Evolutionary conservation across 92 coral and sea anemone genomes (phyloP).

Genomic region (Pocillopora grandis): DNA sequence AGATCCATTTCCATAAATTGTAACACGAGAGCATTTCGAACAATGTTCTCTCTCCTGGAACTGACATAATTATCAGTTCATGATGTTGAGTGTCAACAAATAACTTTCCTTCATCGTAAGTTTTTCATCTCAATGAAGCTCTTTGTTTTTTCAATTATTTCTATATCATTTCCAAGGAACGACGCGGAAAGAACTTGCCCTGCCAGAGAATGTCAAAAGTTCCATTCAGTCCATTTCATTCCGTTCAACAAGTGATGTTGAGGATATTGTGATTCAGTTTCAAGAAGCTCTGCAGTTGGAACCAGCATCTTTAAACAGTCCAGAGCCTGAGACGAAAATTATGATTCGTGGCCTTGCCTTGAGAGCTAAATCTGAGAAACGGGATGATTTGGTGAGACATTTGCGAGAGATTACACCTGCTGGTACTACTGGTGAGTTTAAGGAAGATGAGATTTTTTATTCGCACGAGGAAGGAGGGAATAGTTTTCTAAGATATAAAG

Average conservation of each 20-base stretch:
- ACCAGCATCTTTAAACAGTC: not conserved
- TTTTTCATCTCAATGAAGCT: not conserved
- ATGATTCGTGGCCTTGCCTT: not conserved
- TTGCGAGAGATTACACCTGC: conserved; percentile 5
- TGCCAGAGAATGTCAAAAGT: not conserved
- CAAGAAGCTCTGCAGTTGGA: conserved; percentile 5
- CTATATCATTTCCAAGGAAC: not conserved
- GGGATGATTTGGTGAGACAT: not conserved
- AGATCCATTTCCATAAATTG: too few relatives aligned
- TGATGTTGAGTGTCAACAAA: too few relatives aligned
- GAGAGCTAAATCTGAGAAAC: conserved; percentile 1
- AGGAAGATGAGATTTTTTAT: too few relatives aligned
- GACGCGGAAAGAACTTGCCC: not conserved
- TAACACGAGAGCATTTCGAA: too few relatives aligned
- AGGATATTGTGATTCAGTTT: not conserved
- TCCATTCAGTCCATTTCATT: not conserved
- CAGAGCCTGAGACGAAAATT: not conserved
- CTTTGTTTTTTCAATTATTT: too few relatives aligned
- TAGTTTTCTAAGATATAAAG: too few relatives aligned
- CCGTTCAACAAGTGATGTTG: not conserved
- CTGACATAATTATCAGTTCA: too few relatives aligned
- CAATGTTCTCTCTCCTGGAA: too few relatives aligned
- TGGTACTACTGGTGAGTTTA: conserved; percentile 3
- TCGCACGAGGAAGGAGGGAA: too few relatives aligned
- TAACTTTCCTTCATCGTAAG: too few relatives aligned